These are phyloP conservation scores for Drosophila mettleri DNA, from an alignment of 2,888 invertebrate species.

Conservation along the genomic window DNA sequence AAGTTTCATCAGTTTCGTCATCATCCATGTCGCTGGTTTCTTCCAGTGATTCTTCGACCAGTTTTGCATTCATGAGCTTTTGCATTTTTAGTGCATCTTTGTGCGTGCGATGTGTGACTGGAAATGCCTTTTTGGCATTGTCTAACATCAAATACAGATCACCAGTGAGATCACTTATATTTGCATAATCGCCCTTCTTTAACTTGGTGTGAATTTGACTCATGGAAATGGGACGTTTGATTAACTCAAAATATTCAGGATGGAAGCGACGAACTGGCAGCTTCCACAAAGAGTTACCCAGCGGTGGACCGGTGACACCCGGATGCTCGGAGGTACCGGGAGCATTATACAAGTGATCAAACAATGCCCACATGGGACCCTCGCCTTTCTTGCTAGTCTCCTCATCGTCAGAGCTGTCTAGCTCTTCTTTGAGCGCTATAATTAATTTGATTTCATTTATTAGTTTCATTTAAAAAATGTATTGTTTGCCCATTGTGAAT, in stretches of 20 bases:
- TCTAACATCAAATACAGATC: constrained; percentile 99
- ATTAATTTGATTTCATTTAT: too few relatives aligned
- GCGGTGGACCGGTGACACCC: constrained; percentile 88
- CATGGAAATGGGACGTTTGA: constrained; percentile 97
- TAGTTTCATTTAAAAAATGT: neutral
- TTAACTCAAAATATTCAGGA: constrained; percentile 98
- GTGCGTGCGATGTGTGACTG: constrained; percentile 91
- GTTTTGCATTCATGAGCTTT: constrained; percentile 92
- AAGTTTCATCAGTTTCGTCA: constrained; percentile 69
- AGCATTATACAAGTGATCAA: constrained; percentile 91
- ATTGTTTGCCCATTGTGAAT: too few relatives aligned
- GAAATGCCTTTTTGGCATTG: constrained; percentile 96
- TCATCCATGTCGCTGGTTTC: constrained; percentile 80
- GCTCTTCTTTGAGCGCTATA: constrained; percentile 86
- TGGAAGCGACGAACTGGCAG: constrained; percentile 95
- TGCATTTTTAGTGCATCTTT: constrained; percentile 94
- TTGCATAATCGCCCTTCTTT: constrained; percentile 92
- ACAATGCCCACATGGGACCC: constrained; percentile 95
- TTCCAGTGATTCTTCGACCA: constrained; percentile 85
- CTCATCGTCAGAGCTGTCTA: constrained; percentile 88
- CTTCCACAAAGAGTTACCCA: constrained; percentile 97
- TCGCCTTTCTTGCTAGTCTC: constrained; percentile 87
- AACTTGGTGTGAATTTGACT: constrained; percentile 95
- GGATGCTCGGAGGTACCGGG: constrained; percentile 86
- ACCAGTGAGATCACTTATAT: constrained; percentile 94